A percentile compares a stretch with the other conserved stretches of the same genome.
These are phyloP conservation scores for Lasius fuliginosus DNA, from an alignment of 2,888 invertebrate species.

Conservation along the genomic window DNA sequence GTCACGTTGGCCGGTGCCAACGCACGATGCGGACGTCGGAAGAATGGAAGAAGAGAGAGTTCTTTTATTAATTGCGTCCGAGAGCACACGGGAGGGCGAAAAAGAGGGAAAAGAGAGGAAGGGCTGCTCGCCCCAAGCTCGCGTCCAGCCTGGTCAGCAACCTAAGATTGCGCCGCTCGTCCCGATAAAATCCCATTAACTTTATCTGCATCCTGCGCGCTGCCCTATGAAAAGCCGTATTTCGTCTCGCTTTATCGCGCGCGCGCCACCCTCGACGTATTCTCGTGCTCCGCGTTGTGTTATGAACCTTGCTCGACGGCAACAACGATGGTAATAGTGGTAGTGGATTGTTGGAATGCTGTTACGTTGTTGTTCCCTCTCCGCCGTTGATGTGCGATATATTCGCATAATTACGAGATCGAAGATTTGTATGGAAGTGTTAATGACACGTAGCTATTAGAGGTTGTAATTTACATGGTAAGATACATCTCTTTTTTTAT, in stretches of 20 bases:
- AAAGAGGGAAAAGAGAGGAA: slow-evolving; percentile 18
- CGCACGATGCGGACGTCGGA: slow-evolving; percentile 45
- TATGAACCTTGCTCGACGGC: slow-evolving; percentile 52
- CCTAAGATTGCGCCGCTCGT: slow-evolving; percentile 73
- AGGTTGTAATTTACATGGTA: slow-evolving; percentile 20
- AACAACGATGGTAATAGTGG: not conserved
- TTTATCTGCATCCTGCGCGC: slow-evolving; percentile 77
- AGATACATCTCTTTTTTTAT: slow-evolving; percentile 27
- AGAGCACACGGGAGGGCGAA: slow-evolving; percentile 42
- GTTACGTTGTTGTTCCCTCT: slow-evolving; percentile 33
- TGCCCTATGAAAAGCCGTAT: slow-evolving; percentile 55
- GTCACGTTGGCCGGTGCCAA: slow-evolving; percentile 60
- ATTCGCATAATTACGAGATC: slow-evolving; percentile 45
- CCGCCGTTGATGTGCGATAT: slow-evolving; percentile 19
- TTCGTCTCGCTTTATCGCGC: slow-evolving; percentile 61
- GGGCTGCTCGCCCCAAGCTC: slow-evolving; percentile 25
- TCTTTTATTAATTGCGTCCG: slow-evolving; percentile 81
- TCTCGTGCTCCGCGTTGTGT: slow-evolving; percentile 36
- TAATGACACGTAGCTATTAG: slow-evolving; percentile 45
- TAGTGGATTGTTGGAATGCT: not conserved
- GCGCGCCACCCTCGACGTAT: slow-evolving; percentile 20
- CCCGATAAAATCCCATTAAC: slow-evolving; percentile 80
- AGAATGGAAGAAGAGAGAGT: slow-evolving; percentile 61
- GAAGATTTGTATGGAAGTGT: slow-evolving; percentile 35
- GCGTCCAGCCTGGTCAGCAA: slow-evolving; percentile 76